Percentiles rank a stretch among this genome's conserved stretches.
Conservation (phyloP, 1,140 invertebrate species). For the Zaprionus taronus region DNA sequence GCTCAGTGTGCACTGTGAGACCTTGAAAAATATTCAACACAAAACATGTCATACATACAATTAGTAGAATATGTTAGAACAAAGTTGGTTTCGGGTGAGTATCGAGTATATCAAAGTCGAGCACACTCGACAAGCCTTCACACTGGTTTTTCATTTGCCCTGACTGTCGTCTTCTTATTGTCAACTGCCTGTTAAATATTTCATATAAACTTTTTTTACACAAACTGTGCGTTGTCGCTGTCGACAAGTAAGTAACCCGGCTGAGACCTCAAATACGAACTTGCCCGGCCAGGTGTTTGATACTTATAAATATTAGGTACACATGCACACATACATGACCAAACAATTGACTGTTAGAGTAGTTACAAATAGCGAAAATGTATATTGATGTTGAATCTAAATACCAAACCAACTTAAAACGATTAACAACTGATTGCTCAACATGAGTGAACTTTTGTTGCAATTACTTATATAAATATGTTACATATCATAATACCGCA, state of each 20-base stretch:
- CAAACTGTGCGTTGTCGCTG: conserved; percentile 68
- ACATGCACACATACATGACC: neutral
- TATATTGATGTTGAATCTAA: too few species aligned
- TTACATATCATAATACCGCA: too few species aligned
- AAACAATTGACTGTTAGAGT: conserved; percentile 12
- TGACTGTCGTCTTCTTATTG: conserved; percentile 62
- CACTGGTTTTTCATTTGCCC: neutral
- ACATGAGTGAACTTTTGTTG: too few species aligned
- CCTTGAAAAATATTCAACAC: too few species aligned
- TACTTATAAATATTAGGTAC: conserved; percentile 63
- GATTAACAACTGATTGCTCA: too few species aligned
- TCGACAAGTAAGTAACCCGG: conserved; percentile 37
- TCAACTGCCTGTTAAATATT: conserved; percentile 77
- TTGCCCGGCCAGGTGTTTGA: conserved; percentile 50
- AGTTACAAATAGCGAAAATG: conserved; percentile 19
- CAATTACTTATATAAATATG: too few species aligned
- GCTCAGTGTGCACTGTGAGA: too few species aligned
- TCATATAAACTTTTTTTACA: conserved; percentile 52
- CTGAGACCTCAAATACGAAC: conserved; percentile 54
- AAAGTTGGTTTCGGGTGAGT: conserved; percentile 3
- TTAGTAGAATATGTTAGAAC: too few species aligned
- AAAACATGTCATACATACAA: too few species aligned
- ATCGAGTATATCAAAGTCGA: neutral
- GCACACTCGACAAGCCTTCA: too few species aligned
- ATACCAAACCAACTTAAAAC: too few species aligned